Conservation (phyloP, 37 sponge, comb jelly and placozoan genomes). For the Ephydatia muelleri region DNA sequence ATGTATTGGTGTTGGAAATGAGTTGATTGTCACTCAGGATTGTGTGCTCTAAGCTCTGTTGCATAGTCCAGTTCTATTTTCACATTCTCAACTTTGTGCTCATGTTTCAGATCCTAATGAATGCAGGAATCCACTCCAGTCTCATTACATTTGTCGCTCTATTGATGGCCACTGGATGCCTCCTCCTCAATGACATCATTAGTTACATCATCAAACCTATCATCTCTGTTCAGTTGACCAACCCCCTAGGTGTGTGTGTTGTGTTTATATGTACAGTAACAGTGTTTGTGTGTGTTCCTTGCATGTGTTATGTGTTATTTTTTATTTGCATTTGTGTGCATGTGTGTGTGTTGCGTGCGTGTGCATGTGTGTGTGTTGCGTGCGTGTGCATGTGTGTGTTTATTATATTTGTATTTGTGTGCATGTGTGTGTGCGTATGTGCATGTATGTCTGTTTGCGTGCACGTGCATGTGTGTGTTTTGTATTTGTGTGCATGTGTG, state of each 20-base stretch:
- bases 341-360: background rate
- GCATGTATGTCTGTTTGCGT: too few species aligned
- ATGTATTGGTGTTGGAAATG: too few species aligned
- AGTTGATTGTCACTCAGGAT: too few species aligned
- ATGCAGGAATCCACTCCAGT: conserved; percentile 55
- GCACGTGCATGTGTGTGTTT: too few species aligned
- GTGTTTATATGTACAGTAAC: too few species aligned
- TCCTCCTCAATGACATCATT: conserved; percentile 77
- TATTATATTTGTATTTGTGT: background rate
- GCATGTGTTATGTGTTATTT: too few species aligned
- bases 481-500: too few species aligned
- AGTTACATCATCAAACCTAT: conserved; percentile 51
- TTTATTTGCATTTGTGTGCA: background rate
- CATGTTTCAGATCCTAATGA: conserved; percentile 52
- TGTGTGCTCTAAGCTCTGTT: too few species aligned
- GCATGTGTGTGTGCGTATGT: background rate
- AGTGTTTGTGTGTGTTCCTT: background rate
- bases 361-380: background rate
- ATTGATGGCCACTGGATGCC: conserved; percentile 60
- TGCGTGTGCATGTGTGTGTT: too few species aligned
- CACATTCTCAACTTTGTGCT: too few species aligned
- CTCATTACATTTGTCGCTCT: conserved; percentile 68
- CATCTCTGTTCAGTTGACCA: conserved; percentile 41
- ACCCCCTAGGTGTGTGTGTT: conserved; percentile 30
- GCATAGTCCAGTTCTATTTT: too few species aligned